phyloP scores from a whole-genome alignment of 2,113 vertebrate species.

The Malurus elegans region DNA sequence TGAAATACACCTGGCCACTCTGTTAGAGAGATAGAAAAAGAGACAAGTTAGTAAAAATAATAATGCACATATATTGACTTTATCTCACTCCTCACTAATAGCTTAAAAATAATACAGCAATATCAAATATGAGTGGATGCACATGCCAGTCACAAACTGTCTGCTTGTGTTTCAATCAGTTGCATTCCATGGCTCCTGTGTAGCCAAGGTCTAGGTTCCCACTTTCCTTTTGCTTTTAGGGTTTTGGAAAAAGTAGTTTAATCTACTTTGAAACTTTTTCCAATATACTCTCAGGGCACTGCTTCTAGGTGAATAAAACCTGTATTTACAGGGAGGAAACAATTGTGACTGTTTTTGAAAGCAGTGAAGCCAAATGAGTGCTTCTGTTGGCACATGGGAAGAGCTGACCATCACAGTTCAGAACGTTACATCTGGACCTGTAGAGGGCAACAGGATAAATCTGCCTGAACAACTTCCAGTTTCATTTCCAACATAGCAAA shows the following conservation, averaged over 20 bases:
- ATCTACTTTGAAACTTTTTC: not conserved
- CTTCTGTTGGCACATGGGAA: not conserved
- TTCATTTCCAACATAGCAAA: not conserved
- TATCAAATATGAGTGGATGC: not conserved
- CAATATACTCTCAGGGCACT: not conserved
- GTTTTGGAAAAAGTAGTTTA: not conserved
- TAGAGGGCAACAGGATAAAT: not conserved
- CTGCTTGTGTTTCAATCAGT: not conserved
- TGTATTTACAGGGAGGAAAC: not conserved
- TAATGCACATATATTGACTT: not conserved
- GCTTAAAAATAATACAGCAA: not conserved
- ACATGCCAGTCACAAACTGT: not conserved
- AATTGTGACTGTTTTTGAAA: not conserved
- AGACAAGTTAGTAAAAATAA: slow-evolving; percentile 20
- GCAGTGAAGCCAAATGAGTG: not conserved
- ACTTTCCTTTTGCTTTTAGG: not conserved
- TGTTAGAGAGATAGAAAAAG: slow-evolving; percentile 56
- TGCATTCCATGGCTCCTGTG: not conserved
- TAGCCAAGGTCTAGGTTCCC: not conserved
- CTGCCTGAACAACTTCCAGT: not conserved
- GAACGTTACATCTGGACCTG: not conserved
- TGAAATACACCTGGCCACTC: slow-evolving; percentile 93
- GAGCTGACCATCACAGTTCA: not conserved
- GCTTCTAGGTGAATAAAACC: not conserved
- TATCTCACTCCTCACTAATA: not conserved